Evolutionary conservation across 2,888 invertebrate species (phyloP).

Genomic region (Dynastes maya): DNA sequence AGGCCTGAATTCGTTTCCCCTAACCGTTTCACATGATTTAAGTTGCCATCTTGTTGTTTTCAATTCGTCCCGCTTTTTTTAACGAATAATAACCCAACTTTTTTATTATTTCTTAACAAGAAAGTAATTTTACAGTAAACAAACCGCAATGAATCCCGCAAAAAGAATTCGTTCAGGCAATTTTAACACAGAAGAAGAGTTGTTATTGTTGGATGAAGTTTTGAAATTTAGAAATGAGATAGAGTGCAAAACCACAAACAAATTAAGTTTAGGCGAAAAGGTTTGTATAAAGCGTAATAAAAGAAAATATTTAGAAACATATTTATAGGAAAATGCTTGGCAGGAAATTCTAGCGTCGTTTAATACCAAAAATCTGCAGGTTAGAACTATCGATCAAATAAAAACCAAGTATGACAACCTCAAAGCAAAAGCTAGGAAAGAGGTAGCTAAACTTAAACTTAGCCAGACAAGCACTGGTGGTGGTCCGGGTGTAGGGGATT

Average conservation of each 20-base stretch:
- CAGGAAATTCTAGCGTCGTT: constrained; percentile 7
- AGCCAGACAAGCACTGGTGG: too few species aligned
- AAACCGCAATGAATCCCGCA: constrained; percentile 3
- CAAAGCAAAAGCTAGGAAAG: too few species aligned
- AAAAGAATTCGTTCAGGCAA: background rate
- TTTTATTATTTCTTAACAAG: background rate
- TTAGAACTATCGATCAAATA: too few species aligned
- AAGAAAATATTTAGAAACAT: constrained; percentile 2
- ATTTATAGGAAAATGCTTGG: constrained; percentile 20
- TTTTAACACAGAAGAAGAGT: constrained; percentile 9
- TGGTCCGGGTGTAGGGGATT: too few species aligned
- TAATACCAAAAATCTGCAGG: constrained; percentile 2
- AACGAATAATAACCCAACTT: background rate
- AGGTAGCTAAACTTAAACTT: too few species aligned
- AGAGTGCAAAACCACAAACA: constrained; percentile 5
- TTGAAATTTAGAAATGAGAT: constrained; percentile 7
- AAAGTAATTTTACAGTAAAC: background rate
- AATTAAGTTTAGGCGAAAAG: constrained; percentile 5
- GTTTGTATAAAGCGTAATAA: background rate
- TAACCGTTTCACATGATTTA: background rate
- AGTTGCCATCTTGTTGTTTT: constrained; percentile 18
- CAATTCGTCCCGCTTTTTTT: background rate
- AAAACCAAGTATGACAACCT: too few species aligned
- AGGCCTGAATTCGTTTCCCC: too few species aligned
- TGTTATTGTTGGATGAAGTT: background rate